Evolutionary conservation across 64 coral and sea anemone genomes (phyloP).

Genomic region (Stylophora pistillata): DNA sequence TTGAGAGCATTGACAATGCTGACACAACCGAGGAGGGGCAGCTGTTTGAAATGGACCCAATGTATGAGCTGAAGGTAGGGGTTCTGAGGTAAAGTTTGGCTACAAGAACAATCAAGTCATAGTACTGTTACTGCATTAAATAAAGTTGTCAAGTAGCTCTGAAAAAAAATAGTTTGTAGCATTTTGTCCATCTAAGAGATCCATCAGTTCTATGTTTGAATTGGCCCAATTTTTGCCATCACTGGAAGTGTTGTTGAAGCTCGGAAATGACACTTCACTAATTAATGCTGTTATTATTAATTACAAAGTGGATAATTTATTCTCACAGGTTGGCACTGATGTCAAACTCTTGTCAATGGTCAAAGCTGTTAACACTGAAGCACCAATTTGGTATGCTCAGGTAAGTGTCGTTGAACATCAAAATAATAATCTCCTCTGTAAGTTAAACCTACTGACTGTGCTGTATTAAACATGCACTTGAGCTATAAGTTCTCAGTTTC

Average conservation of each 20-base stretch:
- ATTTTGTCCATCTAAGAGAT: too few species aligned
- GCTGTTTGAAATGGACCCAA: slow-evolving; percentile 98
- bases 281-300: not conserved
- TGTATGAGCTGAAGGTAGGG: slow-evolving; percentile 98
- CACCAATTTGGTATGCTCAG: slow-evolving; percentile 99
- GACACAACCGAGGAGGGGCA: slow-evolving; percentile 89
- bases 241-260: too few species aligned
- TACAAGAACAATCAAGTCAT: not conserved
- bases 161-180: too few species aligned
- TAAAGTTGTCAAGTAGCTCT: too few species aligned
- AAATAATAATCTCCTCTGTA: too few species aligned
- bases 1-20: slow-evolving; percentile 98
- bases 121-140: too few species aligned
- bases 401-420: slow-evolving; percentile 31
- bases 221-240: too few species aligned
- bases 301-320: not conserved
- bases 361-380: slow-evolving; percentile 84
- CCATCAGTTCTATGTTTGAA: too few species aligned
- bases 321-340: slow-evolving; percentile 85
- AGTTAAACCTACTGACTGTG: too few species aligned
- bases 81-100: not conserved
- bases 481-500: too few species aligned
- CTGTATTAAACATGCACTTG: too few species aligned
- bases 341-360: slow-evolving; percentile 98
- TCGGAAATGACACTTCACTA: too few species aligned